phyloP scores from a whole-genome alignment of 2,797 vertebrate species.

The Pangasius larnaudii region DNA sequence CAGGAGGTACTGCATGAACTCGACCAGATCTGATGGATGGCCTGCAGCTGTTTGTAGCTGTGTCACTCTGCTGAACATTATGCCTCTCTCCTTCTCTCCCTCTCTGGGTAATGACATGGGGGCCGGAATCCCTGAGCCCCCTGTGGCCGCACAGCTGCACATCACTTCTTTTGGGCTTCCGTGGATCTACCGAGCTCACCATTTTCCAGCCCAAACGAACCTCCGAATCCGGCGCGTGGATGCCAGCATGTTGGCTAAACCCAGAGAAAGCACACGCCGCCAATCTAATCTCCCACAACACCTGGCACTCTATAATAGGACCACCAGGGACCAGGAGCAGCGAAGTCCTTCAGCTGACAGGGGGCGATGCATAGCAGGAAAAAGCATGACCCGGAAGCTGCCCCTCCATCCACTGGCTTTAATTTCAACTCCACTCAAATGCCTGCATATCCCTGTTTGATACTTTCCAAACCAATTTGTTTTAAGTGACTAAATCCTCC shows the following conservation, averaged over 20 bases:
- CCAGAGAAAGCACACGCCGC: conserved; percentile 73
- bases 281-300: conserved; percentile 76
- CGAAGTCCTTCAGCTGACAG: conserved; percentile 63
- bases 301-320: conserved; percentile 76
- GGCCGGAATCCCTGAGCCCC: conserved; percentile 69
- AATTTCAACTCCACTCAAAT: conserved; percentile 33
- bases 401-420: conserved; percentile 21
- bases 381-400: conserved; percentile 24
- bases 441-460: conserved; percentile 53
- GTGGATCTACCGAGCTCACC: conserved; percentile 70
- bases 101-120: conserved; percentile 76
- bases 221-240: conserved; percentile 68
- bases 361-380: conserved; percentile 49
- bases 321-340: conserved; percentile 70
- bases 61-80: conserved; percentile 67
- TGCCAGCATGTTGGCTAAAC: conserved; percentile 77
- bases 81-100: conserved; percentile 58
- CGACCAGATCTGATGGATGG: conserved; percentile 58
- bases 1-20: conserved; percentile 21
- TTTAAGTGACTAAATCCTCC: conserved; percentile 71
- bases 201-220: conserved; percentile 69
- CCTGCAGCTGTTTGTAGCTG: conserved; percentile 70
- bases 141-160: conserved; percentile 75
- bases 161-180: conserved; percentile 69
- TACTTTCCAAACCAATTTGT: conserved; percentile 71